phyloP scores from a whole-genome alignment of 2,888 invertebrate species.

The Drosophila anceps region DNA sequence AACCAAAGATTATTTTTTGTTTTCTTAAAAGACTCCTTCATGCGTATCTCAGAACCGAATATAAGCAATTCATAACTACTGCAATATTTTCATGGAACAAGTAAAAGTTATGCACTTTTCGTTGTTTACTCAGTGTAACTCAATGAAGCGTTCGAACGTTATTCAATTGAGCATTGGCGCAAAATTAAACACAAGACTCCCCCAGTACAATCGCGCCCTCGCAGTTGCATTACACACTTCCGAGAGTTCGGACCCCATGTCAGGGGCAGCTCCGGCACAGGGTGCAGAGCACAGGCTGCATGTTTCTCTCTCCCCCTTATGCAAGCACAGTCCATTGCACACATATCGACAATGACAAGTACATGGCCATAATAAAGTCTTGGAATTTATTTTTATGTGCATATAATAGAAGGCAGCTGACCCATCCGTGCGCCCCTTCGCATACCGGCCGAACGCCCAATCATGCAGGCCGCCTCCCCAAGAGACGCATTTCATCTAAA shows the following conservation, averaged over 20 bases:
- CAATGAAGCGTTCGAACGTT: constrained; percentile 69
- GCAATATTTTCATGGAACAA: constrained; percentile 24
- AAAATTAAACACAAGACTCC: constrained; percentile 70
- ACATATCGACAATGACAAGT: constrained; percentile 77
- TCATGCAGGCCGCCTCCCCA: constrained; percentile 66
- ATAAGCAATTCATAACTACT: constrained; percentile 39
- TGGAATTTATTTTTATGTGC: constrained; percentile 81
- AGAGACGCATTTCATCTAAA: constrained; percentile 77
- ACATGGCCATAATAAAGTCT: constrained; percentile 82
- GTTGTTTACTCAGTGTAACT: constrained; percentile 26
- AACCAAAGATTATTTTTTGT: background rate
- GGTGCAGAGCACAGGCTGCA: constrained; percentile 41
- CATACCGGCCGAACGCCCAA: constrained; percentile 30
- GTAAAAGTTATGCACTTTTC: constrained; percentile 48
- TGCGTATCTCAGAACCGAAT: constrained; percentile 15
- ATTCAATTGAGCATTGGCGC: constrained; percentile 78
- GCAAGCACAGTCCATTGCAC: constrained; percentile 75
- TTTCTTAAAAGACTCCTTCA: background rate
- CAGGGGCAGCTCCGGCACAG: constrained; percentile 6
- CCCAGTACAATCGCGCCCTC: constrained; percentile 34
- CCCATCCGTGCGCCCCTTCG: constrained; percentile 29
- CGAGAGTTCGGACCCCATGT: background rate
- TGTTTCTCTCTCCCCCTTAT: constrained; percentile 9
- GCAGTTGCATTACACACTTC: constrained; percentile 16
- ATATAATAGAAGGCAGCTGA: constrained; percentile 75